Conservation (phyloP, 2,797 vertebrate genomes). For the Rhincodon typus region DNA sequence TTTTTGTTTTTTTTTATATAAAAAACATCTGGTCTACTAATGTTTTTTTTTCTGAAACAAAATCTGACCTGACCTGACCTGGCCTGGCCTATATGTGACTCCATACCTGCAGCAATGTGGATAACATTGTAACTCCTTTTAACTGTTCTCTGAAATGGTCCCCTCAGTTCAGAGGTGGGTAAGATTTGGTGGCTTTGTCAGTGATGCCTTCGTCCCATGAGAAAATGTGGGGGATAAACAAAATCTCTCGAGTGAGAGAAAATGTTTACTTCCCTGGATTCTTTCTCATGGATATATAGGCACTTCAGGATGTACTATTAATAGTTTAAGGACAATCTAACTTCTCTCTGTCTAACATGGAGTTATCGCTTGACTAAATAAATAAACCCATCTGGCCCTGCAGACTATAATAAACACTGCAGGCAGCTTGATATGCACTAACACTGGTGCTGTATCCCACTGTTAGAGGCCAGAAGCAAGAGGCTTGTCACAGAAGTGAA, state of each 20-base stretch:
- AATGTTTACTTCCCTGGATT: neutral
- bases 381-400: neutral
- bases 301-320: conserved; percentile 5
- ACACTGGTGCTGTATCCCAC: neutral
- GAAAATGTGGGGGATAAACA: neutral
- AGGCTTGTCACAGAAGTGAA: neutral
- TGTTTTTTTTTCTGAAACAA: no score
- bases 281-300: neutral
- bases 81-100: no score
- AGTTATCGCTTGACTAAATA: neutral
- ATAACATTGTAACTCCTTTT: no score
- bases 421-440: neutral
- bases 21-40: no score
- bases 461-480: neutral
- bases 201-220: no score
- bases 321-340: neutral
- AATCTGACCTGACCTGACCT: no score
- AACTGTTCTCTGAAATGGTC: no score
- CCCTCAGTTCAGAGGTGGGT: no score
- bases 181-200: no score
- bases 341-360: neutral
- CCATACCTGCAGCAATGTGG: no score
- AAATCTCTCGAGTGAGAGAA: neutral
- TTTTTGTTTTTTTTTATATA: no score
- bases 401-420: neutral